A percentile compares a stretch with the other conserved stretches of the same genome.
Conservation (phyloP, 2,113 vertebrate genomes). For the Coptodon rendalli region DNA sequence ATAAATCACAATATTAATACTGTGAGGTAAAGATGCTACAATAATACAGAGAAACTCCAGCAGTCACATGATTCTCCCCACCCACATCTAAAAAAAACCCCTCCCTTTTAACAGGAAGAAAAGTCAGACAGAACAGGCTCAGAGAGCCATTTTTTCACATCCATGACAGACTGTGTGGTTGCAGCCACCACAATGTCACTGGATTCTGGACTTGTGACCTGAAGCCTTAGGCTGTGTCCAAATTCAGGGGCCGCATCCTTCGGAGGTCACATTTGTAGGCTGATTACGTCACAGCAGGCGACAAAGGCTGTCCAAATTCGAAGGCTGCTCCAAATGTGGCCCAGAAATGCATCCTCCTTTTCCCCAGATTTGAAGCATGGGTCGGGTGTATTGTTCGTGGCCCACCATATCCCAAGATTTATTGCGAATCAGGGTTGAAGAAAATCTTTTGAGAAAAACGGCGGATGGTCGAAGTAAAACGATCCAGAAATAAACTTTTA, state of each 20-base stretch:
- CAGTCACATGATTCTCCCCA: neutral
- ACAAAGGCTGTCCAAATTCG: neutral
- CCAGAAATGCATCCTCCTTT: neutral
- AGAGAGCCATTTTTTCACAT: neutral
- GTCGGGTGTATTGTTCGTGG: neutral
- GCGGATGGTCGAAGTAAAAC: neutral
- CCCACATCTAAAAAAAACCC: neutral
- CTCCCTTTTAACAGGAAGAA: neutral
- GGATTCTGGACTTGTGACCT: neutral
- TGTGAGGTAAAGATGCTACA: neutral
- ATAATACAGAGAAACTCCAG: neutral
- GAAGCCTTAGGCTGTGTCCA: neutral
- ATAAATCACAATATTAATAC: neutral
- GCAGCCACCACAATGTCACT: neutral
- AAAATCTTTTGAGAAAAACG: neutral
- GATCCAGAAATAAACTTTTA: neutral
- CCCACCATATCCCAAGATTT: neutral
- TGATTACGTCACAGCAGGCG: neutral
- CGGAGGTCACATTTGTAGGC: neutral
- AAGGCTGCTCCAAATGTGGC: neutral
- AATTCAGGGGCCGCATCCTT: neutral
- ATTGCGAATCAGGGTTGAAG: neutral
- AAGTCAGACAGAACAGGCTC: neutral
- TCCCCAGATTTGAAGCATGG: neutral
- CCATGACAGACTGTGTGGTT: neutral